Base-by-base conservation (phyloP, 2,888 invertebrate genomes). In the Melinaea marsaeus region DNA sequence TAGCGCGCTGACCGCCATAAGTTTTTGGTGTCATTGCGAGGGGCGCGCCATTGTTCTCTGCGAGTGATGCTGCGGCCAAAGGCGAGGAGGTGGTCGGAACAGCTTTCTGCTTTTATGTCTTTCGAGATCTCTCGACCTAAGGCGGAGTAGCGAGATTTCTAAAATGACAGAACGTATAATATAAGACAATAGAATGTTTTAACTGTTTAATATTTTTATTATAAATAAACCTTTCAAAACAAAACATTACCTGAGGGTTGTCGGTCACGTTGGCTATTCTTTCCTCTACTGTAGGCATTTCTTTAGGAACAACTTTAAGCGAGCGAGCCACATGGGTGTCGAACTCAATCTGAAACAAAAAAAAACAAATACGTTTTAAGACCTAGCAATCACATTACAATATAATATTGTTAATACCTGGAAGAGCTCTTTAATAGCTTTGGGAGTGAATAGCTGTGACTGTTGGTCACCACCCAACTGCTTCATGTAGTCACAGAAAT, bases 261-360 rank as follows among this genome's bases (percentile, higher is more conserved):
- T 86, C 84, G 47, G 91, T 87, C 4, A 86, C 79, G 13, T 78
- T 75, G 0, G 94, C 94, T 2, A 94, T 85, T 69, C 85, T 84
- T 62, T 91, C 88, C 46, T 93, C 90, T 13, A 94, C 89, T 48
- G 92, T 86, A 0, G 93, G 92, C 76, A 94, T 78, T 77, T 94
- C 93, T 73, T 90, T 92, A 3, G 93, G 79, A 45, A 89, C 77
- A 1, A 93, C 88, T 79, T 85, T 81, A 35, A 93, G 79, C 66
- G 93, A 90, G 60, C 85, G 87, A 0, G 93, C 88, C 1, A 91
- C 91, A 67, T 92, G 92, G 5, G 90, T 91, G 67, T 93, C 88
- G 71, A 92, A 92, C 62, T 92, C 92, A 60, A 93, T 91, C 90
- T 93, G 83, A 70, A 75, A 70, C n/a, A 22, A 45, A 32, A 3